Percentiles rank a stretch among this genome's conserved stretches.
These are phyloP conservation scores for Oncorhynchus keta DNA, from an alignment of 2,113 vertebrate genomes.

Conservation along the genomic window DNA sequence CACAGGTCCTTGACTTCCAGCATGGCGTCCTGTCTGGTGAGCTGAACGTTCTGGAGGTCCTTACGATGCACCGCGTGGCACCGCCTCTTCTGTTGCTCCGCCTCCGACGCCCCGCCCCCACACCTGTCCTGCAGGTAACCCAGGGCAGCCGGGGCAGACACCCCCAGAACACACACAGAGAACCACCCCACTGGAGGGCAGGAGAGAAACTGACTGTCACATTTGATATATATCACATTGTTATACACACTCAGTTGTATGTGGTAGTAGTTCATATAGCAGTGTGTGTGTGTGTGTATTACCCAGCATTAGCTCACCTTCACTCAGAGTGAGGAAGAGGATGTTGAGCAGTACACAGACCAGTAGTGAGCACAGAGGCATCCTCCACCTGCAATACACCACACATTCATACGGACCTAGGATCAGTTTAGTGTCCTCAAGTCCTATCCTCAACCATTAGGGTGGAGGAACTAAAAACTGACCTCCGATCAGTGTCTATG, in stretches of 20 bases:
- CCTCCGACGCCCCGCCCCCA: conserved; percentile 71
- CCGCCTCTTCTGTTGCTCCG: conserved; percentile 76
- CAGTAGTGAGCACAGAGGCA: conserved; percentile 85
- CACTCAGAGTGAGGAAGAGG: conserved; percentile 87
- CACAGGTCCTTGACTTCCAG: conserved; percentile 93
- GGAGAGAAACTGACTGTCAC: neutral
- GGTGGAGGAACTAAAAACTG: too few relatives aligned
- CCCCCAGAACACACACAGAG: conserved; percentile 74
- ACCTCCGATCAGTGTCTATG: too few relatives aligned
- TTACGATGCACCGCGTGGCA: conserved; percentile 80
- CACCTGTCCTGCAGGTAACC: conserved; percentile 89
- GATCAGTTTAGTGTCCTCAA: too few relatives aligned
- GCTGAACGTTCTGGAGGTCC: conserved; percentile 83
- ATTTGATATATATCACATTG: neutral
- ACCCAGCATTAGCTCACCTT: conserved; percentile 75
- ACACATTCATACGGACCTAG: neutral
- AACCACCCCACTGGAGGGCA: conserved; percentile 83
- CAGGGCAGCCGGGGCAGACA: conserved; percentile 83
- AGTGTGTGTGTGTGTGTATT: neutral
- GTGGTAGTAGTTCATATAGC: neutral
- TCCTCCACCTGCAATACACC: conserved; percentile 81
- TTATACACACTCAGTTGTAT: neutral
- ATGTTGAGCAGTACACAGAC: conserved; percentile 86
- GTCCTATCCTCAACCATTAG: too few relatives aligned
- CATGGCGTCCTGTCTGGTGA: conserved; percentile 91